phyloP scores from a whole-genome alignment of 2,888 invertebrate species.

The Drosophila rubida region DNA sequence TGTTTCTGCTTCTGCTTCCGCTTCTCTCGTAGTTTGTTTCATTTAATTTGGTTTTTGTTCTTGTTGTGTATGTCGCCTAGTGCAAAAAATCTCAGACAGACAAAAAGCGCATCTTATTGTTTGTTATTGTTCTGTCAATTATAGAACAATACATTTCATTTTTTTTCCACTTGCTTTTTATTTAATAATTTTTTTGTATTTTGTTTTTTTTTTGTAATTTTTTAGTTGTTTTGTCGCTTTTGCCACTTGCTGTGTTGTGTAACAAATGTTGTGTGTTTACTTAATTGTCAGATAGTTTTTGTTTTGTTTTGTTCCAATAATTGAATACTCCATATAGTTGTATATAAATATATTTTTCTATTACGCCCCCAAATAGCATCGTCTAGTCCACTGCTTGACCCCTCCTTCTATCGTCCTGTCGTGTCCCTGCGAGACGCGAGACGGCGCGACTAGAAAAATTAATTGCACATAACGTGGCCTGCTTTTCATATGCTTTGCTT shows the following conservation, averaged over 20 bases:
- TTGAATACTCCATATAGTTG: conserved; percentile 73
- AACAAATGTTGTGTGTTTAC: conserved; percentile 65
- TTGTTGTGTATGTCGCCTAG: conserved; percentile 56
- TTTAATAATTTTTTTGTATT: conserved; percentile 5
- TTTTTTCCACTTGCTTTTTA: conserved; percentile 21
- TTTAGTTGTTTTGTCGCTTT: conserved; percentile 31
- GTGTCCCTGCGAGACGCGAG: conserved; percentile 37
- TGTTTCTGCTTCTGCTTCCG: conserved; percentile 51
- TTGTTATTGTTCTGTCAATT: conserved; percentile 60
- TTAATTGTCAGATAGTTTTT: conserved; percentile 63
- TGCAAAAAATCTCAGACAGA: conserved; percentile 73
- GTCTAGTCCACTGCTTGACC: conserved; percentile 38
- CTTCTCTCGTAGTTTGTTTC: conserved; percentile 29
- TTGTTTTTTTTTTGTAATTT: conserved; percentile 10
- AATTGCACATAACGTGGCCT: conserved; percentile 80
- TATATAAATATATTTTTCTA: conserved; percentile 79
- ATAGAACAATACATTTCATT: conserved; percentile 52
- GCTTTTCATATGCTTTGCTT: conserved; percentile 48
- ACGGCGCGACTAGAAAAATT: conserved; percentile 70
- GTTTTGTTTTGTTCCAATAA: conserved; percentile 67
- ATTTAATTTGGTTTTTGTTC: conserved; percentile 11
- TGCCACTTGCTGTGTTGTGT: conserved; percentile 55
- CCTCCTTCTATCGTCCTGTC: conserved; percentile 20
- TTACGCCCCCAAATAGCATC: conserved; percentile 60
- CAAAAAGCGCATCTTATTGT: conserved; percentile 68